phyloP scores from a whole-genome alignment of 2,113 vertebrate genomes.

The Chloroceryle aenea region DNA sequence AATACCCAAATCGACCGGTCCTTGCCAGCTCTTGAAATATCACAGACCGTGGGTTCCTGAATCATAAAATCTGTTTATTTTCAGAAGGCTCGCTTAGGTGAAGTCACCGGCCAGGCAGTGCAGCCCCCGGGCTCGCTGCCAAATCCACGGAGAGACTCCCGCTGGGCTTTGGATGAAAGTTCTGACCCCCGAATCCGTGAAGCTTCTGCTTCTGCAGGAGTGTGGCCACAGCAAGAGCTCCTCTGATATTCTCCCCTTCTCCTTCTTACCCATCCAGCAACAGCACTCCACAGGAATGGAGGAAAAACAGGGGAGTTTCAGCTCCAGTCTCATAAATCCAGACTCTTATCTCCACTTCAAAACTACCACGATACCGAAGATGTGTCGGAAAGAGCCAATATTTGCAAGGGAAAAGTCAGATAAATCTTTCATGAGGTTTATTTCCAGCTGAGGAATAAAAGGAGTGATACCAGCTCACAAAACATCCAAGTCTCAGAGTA shows the following conservation, averaged over 20 bases:
- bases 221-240: background rate
- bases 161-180: background rate
- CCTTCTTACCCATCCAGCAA: background rate
- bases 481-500: background rate
- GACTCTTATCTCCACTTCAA: conserved; percentile 9
- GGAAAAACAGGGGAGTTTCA: background rate
- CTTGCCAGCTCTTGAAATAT: background rate
- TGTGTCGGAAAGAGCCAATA: background rate
- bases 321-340: background rate
- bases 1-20: background rate
- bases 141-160: background rate
- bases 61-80: background rate
- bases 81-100: conserved; percentile 24
- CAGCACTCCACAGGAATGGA: background rate
- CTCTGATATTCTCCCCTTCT: background rate
- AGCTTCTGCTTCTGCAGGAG: background rate
- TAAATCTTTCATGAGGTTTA: background rate
- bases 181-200: background rate
- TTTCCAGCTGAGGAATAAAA: background rate
- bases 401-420: background rate
- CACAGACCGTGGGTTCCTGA: background rate
- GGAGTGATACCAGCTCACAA: background rate
- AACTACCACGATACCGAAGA: background rate
- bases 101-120: background rate
- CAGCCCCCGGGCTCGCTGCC: background rate